A percentile compares a stretch with the other conserved stretches of the same genome.
phyloP scores from a whole-genome alignment of 2,113 vertebrate species.

The Burhinus oedicnemus region DNA sequence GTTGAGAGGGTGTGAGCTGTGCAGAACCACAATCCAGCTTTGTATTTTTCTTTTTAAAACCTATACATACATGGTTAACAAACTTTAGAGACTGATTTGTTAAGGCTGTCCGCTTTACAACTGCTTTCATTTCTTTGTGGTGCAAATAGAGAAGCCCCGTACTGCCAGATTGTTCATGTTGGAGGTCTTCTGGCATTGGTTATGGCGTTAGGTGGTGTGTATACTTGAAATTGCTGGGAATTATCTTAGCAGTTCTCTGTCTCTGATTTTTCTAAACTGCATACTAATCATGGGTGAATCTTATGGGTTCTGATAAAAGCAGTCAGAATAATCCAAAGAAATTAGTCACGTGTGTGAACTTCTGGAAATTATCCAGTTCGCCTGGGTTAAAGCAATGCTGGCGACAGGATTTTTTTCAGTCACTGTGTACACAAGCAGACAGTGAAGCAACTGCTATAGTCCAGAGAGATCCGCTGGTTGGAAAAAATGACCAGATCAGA shows the following conservation, averaged over 20 bases:
- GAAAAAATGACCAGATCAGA: background rate
- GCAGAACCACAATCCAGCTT: background rate
- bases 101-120: background rate
- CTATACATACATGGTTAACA: fast-evolving
- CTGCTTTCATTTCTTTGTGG: background rate
- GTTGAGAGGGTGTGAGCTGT: background rate
- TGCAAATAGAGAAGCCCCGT: background rate
- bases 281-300: background rate
- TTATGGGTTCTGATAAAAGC: background rate
- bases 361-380: background rate
- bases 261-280: background rate
- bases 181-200: too few relatives aligned
- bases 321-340: background rate
- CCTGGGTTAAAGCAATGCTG: background rate
- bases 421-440: background rate
- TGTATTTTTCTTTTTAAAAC: background rate
- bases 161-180: background rate
- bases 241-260: background rate
- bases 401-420: background rate
- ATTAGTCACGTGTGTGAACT: background rate
- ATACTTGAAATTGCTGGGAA: background rate
- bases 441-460: background rate
- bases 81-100: background rate
- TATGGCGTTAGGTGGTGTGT: background rate
- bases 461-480: background rate